Conservation (phyloP, 2,888 invertebrate species). For the Amitus sp. region DNA sequence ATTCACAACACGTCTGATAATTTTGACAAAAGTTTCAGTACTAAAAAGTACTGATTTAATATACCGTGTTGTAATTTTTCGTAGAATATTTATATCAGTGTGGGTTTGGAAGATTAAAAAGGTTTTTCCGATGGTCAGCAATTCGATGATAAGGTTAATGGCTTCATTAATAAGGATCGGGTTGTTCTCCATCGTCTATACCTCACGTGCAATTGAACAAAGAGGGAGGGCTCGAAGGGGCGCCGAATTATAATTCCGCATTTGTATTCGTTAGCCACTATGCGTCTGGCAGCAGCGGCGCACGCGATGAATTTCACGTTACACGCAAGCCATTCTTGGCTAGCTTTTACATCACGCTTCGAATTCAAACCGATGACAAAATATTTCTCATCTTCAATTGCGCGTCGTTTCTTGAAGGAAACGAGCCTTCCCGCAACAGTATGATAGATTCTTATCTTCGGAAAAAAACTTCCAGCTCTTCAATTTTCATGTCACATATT, state of each 20-base stretch:
- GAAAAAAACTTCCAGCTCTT: too few species aligned
- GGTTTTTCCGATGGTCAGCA: constrained; percentile 45
- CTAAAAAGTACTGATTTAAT: too few species aligned
- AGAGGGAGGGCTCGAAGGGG: constrained; percentile 33
- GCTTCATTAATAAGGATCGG: constrained; percentile 54
- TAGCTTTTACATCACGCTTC: constrained; percentile 21
- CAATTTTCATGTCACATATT: too few species aligned
- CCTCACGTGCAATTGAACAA: constrained; percentile 14
- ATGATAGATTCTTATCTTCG: too few species aligned
- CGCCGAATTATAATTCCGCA: constrained; percentile 60
- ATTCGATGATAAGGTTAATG: constrained; percentile 53
- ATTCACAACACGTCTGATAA: too few species aligned
- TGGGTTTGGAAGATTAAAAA: too few species aligned
- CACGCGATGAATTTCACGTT: constrained; percentile 55
- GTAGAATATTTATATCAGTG: too few species aligned
- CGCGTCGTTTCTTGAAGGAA: too few species aligned
- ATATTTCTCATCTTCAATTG: constrained; percentile 11
- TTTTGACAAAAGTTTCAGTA: too few species aligned
- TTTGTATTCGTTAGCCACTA: constrained; percentile 61
- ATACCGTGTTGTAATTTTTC: too few species aligned
- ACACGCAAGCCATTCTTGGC: constrained; percentile 51
- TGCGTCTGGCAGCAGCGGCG: constrained; percentile 41
- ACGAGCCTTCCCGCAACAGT: too few species aligned
- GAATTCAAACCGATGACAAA: constrained; percentile 21
- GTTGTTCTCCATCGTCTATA: constrained; percentile 40